Conservation (phyloP, 2,113 vertebrate species). For the Tangachromis dhanisi region DNA sequence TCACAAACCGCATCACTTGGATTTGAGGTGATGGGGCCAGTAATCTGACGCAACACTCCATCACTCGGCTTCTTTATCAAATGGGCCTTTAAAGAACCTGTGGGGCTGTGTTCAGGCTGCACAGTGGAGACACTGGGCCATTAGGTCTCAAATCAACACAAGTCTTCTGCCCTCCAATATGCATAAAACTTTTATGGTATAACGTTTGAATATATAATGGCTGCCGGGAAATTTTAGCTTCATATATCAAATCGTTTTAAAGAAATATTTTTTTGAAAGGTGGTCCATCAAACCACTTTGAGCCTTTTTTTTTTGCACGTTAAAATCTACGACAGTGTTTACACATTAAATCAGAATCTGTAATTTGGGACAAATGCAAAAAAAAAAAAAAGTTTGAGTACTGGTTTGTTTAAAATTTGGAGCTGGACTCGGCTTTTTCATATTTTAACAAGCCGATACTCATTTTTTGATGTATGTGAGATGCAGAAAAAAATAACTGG, state of each 20-base stretch:
- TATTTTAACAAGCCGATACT: background rate
- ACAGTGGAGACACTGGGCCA: background rate
- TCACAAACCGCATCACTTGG: background rate
- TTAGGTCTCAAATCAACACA: background rate
- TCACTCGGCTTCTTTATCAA: background rate
- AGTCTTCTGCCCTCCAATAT: background rate
- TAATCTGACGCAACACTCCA: background rate
- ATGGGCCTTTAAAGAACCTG: background rate
- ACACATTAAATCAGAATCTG: background rate
- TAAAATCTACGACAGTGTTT: background rate
- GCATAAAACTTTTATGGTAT: background rate
- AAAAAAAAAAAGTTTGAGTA: background rate
- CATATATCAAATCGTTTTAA: background rate
- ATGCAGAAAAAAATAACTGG: background rate
- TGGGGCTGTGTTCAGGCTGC: background rate
- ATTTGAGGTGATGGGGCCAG: background rate
- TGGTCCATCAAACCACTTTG: background rate
- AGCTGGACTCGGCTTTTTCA: background rate
- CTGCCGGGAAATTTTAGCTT: background rate
- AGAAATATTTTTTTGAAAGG: background rate
- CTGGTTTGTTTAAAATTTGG: background rate
- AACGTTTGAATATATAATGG: background rate
- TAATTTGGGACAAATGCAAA: background rate
- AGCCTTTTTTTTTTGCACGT: fast-evolving
- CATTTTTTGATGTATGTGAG: background rate